phyloP scores from a whole-genome alignment of 2,113 vertebrate genomes.

The Leptocoma aspasia region DNA sequence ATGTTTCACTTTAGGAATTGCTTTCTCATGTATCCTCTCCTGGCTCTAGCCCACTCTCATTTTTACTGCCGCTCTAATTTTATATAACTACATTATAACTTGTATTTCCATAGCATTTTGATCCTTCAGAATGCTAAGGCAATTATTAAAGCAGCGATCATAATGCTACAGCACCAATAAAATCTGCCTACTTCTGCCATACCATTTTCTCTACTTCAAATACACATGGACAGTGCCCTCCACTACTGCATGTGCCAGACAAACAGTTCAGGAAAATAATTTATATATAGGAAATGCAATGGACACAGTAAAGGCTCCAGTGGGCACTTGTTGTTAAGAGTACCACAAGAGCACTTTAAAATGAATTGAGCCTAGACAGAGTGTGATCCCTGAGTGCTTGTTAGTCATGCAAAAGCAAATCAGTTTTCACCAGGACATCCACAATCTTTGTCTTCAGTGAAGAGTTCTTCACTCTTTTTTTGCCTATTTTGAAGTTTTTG shows the following conservation, averaged over 20 bases:
- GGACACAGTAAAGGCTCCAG: neutral
- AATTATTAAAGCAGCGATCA: neutral
- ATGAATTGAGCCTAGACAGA: neutral
- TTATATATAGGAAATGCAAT: neutral
- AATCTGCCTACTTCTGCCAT: neutral
- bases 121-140: neutral
- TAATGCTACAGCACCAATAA: neutral
- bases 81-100: slow-evolving; percentile 29
- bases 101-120: neutral
- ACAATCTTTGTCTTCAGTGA: neutral
- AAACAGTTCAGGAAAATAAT: neutral
- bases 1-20: neutral
- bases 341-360: neutral
- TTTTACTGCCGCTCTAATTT: slow-evolving; percentile 51
- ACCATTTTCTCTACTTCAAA: neutral
- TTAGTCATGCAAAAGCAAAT: slow-evolving; percentile 14
- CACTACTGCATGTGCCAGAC: neutral
- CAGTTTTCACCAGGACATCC: neutral
- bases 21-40: slow-evolving; percentile 28
- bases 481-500: neutral
- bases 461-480: neutral
- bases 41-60: neutral
- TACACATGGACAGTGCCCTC: neutral
- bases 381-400: neutral
- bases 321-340: neutral